A percentile compares a stretch with the other conserved stretches of the same genome.
Evolutionary conservation across 2,888 invertebrate species (phyloP).

Genomic region (Tillus elongatus): DNA sequence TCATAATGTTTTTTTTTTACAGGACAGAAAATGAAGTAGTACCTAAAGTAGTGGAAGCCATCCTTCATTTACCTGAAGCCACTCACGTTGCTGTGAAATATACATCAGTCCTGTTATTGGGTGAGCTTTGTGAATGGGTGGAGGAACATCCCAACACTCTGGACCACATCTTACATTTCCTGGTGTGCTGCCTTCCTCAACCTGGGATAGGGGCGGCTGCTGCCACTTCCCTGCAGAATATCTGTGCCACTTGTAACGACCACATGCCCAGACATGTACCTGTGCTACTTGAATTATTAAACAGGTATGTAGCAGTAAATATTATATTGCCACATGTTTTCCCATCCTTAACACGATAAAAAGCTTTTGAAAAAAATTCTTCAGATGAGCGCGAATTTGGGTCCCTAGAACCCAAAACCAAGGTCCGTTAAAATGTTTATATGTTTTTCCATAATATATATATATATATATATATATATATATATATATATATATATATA

Average conservation of each 20-base stretch:
- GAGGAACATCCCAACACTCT: slow-evolving; percentile 74
- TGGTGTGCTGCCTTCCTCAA: slow-evolving; percentile 64
- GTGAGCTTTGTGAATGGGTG: slow-evolving; percentile 93
- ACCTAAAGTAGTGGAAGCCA: slow-evolving; percentile 87
- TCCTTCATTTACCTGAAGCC: slow-evolving; percentile 72
- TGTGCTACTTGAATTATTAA: slow-evolving; percentile 65
- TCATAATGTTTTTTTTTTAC: slow-evolving; percentile 26
- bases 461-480: too few species aligned
- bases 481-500: too few species aligned
- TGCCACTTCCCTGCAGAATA: slow-evolving; percentile 74
- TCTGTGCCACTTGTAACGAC: slow-evolving; percentile 72
- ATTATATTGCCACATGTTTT: too few species aligned
- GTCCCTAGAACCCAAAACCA: too few species aligned
- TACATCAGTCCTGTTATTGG: slow-evolving; percentile 79
- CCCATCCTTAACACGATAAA: too few species aligned
- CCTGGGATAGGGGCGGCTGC: slow-evolving; percentile 68
- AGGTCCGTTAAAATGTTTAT: too few species aligned
- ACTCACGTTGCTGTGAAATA: slow-evolving; percentile 81
- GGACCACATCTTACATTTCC: slow-evolving; percentile 72
- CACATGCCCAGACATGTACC: slow-evolving; percentile 70
- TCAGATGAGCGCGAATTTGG: too few species aligned
- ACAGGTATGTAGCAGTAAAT: slow-evolving; percentile 46
- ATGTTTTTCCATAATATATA: too few species aligned
- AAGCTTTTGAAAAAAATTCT: too few species aligned
- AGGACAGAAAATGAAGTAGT: slow-evolving; percentile 88